Percentiles rank a stretch among this genome's conserved stretches.
Evolutionary conservation across 2,888 invertebrate genomes (phyloP).

Genomic region (Epinotia bilunana): DNA sequence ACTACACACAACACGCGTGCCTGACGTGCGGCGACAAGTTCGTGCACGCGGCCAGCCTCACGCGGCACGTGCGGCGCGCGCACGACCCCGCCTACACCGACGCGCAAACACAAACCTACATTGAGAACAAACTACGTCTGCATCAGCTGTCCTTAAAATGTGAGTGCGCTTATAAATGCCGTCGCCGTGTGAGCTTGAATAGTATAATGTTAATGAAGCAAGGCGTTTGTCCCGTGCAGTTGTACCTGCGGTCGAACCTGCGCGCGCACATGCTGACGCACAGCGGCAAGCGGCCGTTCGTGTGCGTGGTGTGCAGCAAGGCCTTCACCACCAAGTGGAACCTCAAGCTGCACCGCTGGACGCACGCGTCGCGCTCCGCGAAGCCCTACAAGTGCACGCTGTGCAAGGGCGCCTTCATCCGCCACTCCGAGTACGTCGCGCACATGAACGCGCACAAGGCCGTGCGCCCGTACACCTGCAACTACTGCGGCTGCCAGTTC

Average conservation of each 20-base stretch:
- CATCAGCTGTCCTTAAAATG: too few species aligned
- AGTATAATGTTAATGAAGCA: too few species aligned
- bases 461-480: slow-evolving; percentile 93
- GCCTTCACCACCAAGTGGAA: slow-evolving; percentile 96
- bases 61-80: too few species aligned
- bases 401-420: slow-evolving; percentile 93
- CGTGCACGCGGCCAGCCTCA: too few species aligned
- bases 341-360: slow-evolving; percentile 94
- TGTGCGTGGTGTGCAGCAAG: slow-evolving; percentile 93
- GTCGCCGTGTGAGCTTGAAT: too few species aligned
- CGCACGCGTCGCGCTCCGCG: slow-evolving; percentile 91
- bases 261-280: slow-evolving; percentile 92
- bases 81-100: too few species aligned
- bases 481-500: slow-evolving; percentile 95
- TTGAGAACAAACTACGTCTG: too few species aligned
- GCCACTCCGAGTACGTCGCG: slow-evolving; percentile 91
- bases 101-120: too few species aligned
- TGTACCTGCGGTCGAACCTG: slow-evolving; percentile 91
- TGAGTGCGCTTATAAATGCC: too few species aligned
- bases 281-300: slow-evolving; percentile 89
- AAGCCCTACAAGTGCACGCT: slow-evolving; percentile 94
- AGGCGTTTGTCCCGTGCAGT: slow-evolving; percentile 63
- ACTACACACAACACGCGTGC: too few species aligned
- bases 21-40: too few species aligned
- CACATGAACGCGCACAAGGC: slow-evolving; percentile 95